Conservation (phyloP, 2,797 vertebrate species). For the Pogoniulus pusillus region DNA sequence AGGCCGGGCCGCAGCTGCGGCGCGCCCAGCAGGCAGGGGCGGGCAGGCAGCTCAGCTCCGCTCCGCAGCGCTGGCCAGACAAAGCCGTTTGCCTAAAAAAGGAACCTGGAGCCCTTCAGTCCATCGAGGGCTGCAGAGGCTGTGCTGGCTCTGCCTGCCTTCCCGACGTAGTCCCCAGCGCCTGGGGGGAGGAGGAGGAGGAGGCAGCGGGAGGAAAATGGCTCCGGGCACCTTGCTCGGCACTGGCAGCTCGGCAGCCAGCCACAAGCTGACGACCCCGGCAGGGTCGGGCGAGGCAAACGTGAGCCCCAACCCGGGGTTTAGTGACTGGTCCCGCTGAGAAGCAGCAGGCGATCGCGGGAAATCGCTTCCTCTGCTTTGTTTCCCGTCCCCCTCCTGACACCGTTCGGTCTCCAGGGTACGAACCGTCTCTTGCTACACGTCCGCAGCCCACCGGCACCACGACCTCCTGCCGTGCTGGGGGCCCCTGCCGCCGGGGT, state of each 20-base stretch:
- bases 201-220: not conserved
- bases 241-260: accelerated
- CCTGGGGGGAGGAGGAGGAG: not conserved
- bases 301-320: accelerated
- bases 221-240: not conserved
- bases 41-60: not conserved
- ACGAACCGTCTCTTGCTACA: accelerated
- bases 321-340: not conserved
- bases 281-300: not conserved
- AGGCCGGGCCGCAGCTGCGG: not conserved
- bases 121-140: not conserved
- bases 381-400: not conserved
- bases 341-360: not conserved
- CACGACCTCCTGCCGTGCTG: accelerated
- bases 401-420: accelerated
- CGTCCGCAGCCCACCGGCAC: not conserved
- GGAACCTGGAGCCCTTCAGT: conserved; percentile 8
- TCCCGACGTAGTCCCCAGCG: accelerated
- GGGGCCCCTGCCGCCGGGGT: accelerated
- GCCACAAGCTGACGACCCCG: accelerated
- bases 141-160: not conserved
- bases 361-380: not conserved
- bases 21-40: not conserved
- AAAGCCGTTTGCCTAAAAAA: conserved; percentile 60
- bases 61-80: not conserved